Evolutionary conservation across 2,797 vertebrate species (phyloP).

Genomic region (Eulemur albifrons): DNA sequence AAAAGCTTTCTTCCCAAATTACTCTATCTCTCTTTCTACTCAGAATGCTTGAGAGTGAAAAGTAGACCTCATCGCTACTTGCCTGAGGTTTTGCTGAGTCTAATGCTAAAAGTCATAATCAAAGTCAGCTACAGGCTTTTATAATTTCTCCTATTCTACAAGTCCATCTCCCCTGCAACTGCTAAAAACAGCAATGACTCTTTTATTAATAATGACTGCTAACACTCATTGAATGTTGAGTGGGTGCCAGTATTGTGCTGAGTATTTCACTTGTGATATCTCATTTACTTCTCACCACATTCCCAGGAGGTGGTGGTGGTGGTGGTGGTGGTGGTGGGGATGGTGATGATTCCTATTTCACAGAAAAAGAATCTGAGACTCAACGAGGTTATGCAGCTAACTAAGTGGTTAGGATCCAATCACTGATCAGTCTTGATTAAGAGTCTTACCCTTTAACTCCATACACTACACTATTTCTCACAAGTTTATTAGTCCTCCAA

Average conservation of each 20-base stretch:
- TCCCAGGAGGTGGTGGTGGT: not conserved
- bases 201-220: not conserved
- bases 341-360: not conserved
- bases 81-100: not conserved
- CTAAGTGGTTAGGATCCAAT: not conserved
- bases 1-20: not conserved
- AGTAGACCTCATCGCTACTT: not conserved
- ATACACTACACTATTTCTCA: not conserved
- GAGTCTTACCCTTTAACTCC: not conserved
- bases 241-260: not conserved
- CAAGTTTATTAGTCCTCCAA: not conserved
- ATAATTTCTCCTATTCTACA: not conserved
- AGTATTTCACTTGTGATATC: not conserved
- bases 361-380: not conserved
- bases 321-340: not conserved
- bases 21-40: not conserved
- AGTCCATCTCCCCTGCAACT: not conserved
- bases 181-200: not conserved
- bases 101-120: not conserved
- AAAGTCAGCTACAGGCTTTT: slow-evolving; percentile 1
- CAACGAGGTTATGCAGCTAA: not conserved
- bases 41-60: not conserved
- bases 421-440: not conserved
- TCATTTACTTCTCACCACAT: not conserved
- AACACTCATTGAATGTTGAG: not conserved